phyloP scores from a whole-genome alignment of 2,888 invertebrate species.

The Physocephala rufipes region DNA sequence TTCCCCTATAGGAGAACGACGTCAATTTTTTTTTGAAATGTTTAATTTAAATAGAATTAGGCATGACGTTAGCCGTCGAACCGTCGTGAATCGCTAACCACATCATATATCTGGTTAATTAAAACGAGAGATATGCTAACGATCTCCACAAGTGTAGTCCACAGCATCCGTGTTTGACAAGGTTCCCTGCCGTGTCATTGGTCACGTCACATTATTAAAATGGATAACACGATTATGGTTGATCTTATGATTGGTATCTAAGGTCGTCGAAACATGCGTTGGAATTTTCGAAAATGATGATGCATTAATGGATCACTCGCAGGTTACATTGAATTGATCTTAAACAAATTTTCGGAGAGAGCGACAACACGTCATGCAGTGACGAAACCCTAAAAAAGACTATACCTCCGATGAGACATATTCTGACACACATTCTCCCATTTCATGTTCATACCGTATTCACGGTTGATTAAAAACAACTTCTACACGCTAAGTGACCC shows the following conservation, averaged over 20 bases:
- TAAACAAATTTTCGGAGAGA: background rate
- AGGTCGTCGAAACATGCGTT: conserved; percentile 7
- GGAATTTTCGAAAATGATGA: background rate
- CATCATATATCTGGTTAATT: conserved; percentile 36
- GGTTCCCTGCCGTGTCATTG: conserved; percentile 61
- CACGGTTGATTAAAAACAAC: background rate
- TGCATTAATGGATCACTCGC: background rate
- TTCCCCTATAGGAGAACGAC: background rate
- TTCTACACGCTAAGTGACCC: conserved; percentile 5
- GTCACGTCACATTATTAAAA: conserved; percentile 58
- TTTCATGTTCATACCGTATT: background rate
- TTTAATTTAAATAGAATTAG: conserved; percentile 12
- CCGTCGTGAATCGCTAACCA: conserved; percentile 26
- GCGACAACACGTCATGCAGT: conserved; percentile 18
- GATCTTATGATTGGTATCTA: too few relatives aligned
- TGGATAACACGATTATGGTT: conserved; percentile 17
- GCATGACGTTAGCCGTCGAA: conserved; percentile 32
- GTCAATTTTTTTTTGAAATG: background rate
- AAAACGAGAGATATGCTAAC: conserved; percentile 33
- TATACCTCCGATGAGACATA: too few relatives aligned
- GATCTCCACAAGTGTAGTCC: conserved; percentile 10
- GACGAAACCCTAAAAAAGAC: background rate
- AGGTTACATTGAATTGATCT: background rate
- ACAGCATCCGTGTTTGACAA: conserved; percentile 25
- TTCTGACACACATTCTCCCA: too few relatives aligned